Percentiles rank a stretch among this genome's conserved stretches.
phyloP scores from a whole-genome alignment of 53 echinoderm and acorn worm genomes.

The Apostichopus leukothele region DNA sequence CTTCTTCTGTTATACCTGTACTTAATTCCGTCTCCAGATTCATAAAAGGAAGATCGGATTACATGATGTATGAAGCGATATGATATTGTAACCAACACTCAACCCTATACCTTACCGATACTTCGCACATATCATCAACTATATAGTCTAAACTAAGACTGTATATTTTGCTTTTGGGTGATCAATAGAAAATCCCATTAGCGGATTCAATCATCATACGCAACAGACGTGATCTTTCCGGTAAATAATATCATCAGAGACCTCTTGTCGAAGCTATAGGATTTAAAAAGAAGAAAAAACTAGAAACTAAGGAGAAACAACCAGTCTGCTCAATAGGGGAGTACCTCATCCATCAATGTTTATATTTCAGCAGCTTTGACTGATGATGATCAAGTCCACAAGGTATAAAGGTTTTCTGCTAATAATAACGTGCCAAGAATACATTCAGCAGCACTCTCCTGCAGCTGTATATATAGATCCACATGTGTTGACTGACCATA shows the following conservation, averaged over 20 bases:
- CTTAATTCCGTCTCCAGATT: too few species aligned
- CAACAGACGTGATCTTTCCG: constrained; percentile 16
- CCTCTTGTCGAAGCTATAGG: background rate
- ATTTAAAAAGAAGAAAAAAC: background rate
- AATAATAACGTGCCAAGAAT: background rate
- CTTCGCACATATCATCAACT: too few species aligned
- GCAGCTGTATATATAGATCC: background rate
- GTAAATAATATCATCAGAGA: constrained; percentile 27
- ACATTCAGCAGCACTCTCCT: background rate
- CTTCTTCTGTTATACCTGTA: too few species aligned
- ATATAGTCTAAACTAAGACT: too few species aligned
- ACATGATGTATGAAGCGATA: too few species aligned
- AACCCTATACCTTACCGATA: too few species aligned
- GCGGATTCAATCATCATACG: constrained; percentile 6
- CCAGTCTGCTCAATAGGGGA: background rate
- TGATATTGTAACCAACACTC: too few species aligned
- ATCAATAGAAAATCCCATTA: constrained; percentile 12
- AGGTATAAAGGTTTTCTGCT: background rate
- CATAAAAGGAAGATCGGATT: too few species aligned
- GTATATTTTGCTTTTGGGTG: background rate
- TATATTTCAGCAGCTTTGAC: background rate
- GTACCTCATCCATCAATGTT: constrained; percentile 28
- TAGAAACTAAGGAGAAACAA: background rate
- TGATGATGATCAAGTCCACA: background rate
- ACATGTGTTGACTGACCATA: background rate